Evolutionary conservation across 2,888 invertebrate genomes (phyloP), one percentile per base, ranked within the genome.

Genomic region (Thysanoteuthis rhombus): DNA sequence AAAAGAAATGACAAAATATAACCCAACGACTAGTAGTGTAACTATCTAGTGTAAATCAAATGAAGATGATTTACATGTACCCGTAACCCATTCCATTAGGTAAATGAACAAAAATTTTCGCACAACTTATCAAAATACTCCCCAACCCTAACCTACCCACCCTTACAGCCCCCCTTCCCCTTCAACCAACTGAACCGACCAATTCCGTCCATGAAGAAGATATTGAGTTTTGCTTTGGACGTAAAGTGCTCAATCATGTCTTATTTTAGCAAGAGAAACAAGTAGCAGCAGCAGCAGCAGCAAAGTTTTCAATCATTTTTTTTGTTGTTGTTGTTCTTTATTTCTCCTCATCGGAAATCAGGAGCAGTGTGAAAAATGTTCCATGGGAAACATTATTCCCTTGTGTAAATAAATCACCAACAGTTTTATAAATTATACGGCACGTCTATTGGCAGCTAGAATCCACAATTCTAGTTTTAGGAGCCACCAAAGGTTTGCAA

Each of bases 401-500:
- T 91, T 39, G 42, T 40, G 90, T 91, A 91, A 91, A 91, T 91
- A 91, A 91, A 91, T 91, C 90, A 91, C 90, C 90, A 91, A 91
- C 90, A 91, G 90, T 91, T 91, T 91, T 91, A 91, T 91, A 91
- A 91, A 91, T 91, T 91, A 91, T 91, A 91, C 42, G 90, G 90
- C 90, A 91, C 39, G 32, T 40, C 90, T 91, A 91, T 91, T 91
- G 90, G 90, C 90, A 91, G 90, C 90, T 91, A 91, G 90, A 91
- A 91, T 91, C 39, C 90, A 91, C 39, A 91, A 91, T 91, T 91
- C 42, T 91, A 39, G 42, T 91, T 91, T 91, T 91, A 91, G 42
- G 90, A 91, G 90, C 90, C 90, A 91, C 90, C 39, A 40, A 91
- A 91, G 90, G 90, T 91, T 91, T 91, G 90, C 42, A 91, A 91